Evolutionary conservation across 2,113 vertebrate species (phyloP).

Genomic region (Tursiops truncatus): DNA sequence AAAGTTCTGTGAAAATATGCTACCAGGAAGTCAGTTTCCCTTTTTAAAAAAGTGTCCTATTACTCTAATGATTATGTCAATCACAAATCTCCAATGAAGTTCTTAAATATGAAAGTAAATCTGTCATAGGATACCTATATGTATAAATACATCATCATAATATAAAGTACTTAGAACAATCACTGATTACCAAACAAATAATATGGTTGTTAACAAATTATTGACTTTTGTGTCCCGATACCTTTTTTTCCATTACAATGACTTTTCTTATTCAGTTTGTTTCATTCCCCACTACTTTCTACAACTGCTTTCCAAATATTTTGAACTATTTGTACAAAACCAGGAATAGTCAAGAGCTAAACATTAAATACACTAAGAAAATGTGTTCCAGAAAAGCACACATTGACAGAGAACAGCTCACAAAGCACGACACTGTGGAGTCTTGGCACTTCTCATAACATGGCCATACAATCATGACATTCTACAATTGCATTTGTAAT

Average conservation of each 20-base stretch:
- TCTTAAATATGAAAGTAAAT: not conserved
- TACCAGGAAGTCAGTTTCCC: not conserved
- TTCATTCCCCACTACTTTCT: not conserved
- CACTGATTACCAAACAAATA: not conserved
- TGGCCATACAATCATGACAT: not conserved
- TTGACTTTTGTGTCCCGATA: not conserved
- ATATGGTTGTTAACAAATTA: not conserved
- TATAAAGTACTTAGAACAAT: not conserved
- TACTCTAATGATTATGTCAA: not conserved
- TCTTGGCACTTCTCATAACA: not conserved
- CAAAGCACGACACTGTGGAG: fast-evolving
- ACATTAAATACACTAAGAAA: not conserved
- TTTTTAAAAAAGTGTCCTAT: not conserved
- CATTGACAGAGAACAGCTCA: not conserved
- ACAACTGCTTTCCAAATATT: not conserved
- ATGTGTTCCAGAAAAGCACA: not conserved
- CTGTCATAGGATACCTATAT: not conserved
- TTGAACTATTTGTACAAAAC: not conserved
- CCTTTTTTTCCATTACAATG: not conserved
- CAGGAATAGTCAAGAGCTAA: not conserved
- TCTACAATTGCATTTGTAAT: not conserved
- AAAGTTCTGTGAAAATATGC: not conserved
- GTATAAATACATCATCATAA: not conserved
- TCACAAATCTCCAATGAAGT: not conserved
- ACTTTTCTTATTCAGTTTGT: not conserved